Evolutionary conservation across 2,113 vertebrate genomes (phyloP), one percentile per base, ranked within the genome.

Genomic region (Heterotis niloticus): DNA sequence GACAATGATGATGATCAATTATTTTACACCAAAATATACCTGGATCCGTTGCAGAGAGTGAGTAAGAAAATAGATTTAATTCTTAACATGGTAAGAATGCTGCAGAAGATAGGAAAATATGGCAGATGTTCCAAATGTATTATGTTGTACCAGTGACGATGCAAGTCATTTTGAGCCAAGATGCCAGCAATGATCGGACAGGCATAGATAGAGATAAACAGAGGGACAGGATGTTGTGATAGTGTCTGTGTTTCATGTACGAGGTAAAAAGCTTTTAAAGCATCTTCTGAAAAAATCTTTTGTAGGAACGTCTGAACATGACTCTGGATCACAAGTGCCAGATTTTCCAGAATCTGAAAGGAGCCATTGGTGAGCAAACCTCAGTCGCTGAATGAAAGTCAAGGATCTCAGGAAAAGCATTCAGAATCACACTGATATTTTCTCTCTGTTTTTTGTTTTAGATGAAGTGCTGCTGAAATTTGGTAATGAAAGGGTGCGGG

Each of bases 1-100:
- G 98, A 99, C 87, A 98, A 96, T 76, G 98, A 99, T 64, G 98
- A 99, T 24, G 97, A 99, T 87, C 98, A 98, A 85, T 95, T 99
- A 34, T 99, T 99, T 87, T 99, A 99, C 85, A 98, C 97, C 16
- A 99, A 99, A 90, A 91, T 98, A 86, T 98, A 97, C 80, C 73
- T 99, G 87, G 94, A 99, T 80, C 91, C 94, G 18, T 76, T 92
- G 79, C 90, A 96, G 83, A 92, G 96, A 88, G 95, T 96, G 86
- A 87, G 95, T 88, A 70, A 66, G 56, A 26, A 59, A 62, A 44
- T 44, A 44, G 2, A 44, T 44, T 44, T 44, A 51, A 2, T 34
- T 11, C 7, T 54, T 17, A 24, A 10, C 16, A 23, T 54, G 34
- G 34, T n/a, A 60, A 44, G 11, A 9, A 69, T 17, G 69, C 51